Evolutionary conservation across 2,113 vertebrate species (phyloP), one percentile per base, ranked within the genome.

Genomic region (Capreolus pygargus): DNA sequence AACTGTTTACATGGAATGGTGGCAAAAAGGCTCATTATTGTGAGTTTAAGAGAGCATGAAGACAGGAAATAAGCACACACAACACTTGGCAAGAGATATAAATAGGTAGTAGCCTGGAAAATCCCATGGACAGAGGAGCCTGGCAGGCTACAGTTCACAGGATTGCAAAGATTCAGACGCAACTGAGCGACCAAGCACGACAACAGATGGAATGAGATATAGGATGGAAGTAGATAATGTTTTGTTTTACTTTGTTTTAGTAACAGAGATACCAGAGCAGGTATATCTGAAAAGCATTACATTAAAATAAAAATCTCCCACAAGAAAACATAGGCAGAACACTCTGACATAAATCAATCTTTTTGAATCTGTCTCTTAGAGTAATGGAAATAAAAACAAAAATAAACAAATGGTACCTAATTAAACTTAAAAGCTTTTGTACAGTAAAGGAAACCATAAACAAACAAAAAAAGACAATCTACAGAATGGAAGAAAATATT

Each of bases 211-310:
- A 89, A 30, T 33, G 27, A 43, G 30, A 88, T 60, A 88, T 16
- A 74, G 50, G 23, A 52, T 88, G 9, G 33, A 79, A 90, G 52
- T 50, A 95, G 28, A 30, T 83, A 74, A 78, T 11, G 33, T 78
- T 95, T 92, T 39, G 17, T 78, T 89, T 55, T 70, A 94, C 45
- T 82, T 57, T 93, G 21, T 81, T 85, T 94, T 86, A 27, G 64
- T 89, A 50, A 85, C 2, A 0, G 45, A 89, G 28, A 81, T 64
- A 86, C 15, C 57, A 89, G 33, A 90, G 27, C 17, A 95, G 39
- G 11, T 50, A 89, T 94, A 86, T 76, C 14, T 64, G 14, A 91
- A 97, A 74, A 91, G 19, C 11, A 91, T 55, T 54, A 43, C 1
- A 6, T 39, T 58, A 96, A 94, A 92, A 70, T 30, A 64, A 74